A percentile compares a stretch with the other conserved stretches of the same genome.
Evolutionary conservation across 2,797 vertebrate genomes (phyloP).

Genomic region (Poeciliopsis turneri): DNA sequence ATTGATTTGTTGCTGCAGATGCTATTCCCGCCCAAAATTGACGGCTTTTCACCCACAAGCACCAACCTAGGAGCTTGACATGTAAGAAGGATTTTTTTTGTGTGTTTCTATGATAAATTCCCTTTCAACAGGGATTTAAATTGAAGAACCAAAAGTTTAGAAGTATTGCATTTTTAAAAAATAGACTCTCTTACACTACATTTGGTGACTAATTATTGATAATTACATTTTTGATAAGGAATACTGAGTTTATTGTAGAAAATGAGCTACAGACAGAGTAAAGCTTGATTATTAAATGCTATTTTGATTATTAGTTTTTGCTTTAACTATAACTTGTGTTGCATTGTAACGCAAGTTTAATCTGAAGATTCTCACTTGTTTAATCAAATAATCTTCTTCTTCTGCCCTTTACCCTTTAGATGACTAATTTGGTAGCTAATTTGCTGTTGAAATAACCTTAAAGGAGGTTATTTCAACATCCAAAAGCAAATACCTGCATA

Average conservation of each 20-base stretch:
- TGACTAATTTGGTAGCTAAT: slow-evolving; percentile 57
- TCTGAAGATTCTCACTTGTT: background rate
- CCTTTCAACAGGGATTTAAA: background rate
- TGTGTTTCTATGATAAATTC: background rate
- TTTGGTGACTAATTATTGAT: background rate
- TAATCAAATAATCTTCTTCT: slow-evolving; percentile 23
- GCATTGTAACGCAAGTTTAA: background rate
- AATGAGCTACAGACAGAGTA: background rate
- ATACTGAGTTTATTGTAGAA: background rate
- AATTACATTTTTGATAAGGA: background rate
- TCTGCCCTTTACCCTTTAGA: slow-evolving; percentile 36
- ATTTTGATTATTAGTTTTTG: background rate
- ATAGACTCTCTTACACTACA: background rate
- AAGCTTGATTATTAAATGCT: background rate
- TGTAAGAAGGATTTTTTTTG: background rate
- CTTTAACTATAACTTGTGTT: background rate
- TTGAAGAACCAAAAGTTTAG: background rate
- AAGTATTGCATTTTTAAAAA: background rate
- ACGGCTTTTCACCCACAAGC: slow-evolving; percentile 54
- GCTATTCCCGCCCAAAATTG: slow-evolving; percentile 74
- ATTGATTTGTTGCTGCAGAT: slow-evolving; percentile 67
- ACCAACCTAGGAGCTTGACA: background rate
- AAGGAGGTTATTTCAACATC: slow-evolving; percentile 48
- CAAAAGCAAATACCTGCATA: slow-evolving; percentile 47
- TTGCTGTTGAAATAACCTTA: too few species aligned